Conservation (phyloP, 2,113 vertebrate species). For the Halichoeres trimaculatus region DNA sequence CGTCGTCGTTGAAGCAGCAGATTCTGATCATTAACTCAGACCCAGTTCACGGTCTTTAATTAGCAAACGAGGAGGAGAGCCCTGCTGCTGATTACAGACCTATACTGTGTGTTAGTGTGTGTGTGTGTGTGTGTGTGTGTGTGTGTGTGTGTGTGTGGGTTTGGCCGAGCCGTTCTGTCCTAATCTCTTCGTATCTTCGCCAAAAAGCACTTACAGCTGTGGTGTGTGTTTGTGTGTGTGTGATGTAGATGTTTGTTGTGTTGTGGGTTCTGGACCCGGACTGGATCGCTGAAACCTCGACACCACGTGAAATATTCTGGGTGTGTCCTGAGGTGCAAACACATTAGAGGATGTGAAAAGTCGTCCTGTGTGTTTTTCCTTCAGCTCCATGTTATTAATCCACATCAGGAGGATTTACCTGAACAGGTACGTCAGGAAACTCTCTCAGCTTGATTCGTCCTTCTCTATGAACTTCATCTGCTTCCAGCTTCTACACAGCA, state of each 20-base stretch:
- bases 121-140: not conserved
- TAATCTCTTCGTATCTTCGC: constrained; percentile 48
- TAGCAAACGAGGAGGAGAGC: not conserved
- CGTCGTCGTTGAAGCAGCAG: no score
- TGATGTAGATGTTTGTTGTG: constrained; percentile 10
- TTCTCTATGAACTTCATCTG: no score
- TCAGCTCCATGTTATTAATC: no score
- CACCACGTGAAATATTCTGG: not conserved
- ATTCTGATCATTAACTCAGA: not conserved
- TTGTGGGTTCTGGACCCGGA: constrained; percentile 46
- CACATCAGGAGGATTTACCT: no score
- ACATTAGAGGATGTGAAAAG: no score
- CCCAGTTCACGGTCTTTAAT: not conserved
- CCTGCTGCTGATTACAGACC: not conserved
- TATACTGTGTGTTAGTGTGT: not conserved
- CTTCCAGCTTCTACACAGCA: not conserved
- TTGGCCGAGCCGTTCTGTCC: constrained; percentile 25
- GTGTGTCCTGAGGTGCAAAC: not conserved
- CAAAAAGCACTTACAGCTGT: constrained; percentile 63
- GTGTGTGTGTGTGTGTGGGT: not conserved
- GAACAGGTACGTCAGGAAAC: no score
- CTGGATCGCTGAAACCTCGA: constrained; percentile 16
- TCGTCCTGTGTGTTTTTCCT: not conserved
- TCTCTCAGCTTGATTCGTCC: no score
- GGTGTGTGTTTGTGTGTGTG: constrained; percentile 19